These are phyloP conservation scores for Drosophila teissieri DNA, from an alignment of 1,140 invertebrate genomes.

Conservation along the genomic window DNA sequence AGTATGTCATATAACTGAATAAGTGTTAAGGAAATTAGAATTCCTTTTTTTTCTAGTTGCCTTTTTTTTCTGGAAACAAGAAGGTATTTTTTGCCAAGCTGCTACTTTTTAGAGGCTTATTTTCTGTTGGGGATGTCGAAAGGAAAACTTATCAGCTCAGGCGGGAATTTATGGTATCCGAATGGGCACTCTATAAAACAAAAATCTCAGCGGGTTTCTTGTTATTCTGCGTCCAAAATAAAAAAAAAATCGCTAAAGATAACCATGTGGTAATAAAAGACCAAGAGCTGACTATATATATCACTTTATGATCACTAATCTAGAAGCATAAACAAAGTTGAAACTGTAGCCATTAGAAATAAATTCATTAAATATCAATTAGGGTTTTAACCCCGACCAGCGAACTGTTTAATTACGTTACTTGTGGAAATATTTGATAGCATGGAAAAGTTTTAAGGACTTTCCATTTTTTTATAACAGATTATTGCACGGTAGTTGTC, in stretches of 20 bases:
- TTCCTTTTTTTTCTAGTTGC: neutral
- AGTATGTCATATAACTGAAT: too few species aligned
- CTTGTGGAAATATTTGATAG: conserved; percentile 33
- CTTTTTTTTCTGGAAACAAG: neutral
- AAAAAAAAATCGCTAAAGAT: conserved; percentile 12
- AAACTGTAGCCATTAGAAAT: conserved; percentile 5
- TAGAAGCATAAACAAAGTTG: conserved; percentile 20
- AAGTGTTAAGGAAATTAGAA: too few species aligned
- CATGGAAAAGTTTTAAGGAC: conserved; percentile 15
- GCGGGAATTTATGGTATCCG: conserved; percentile 20
- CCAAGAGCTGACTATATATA: conserved; percentile 25
- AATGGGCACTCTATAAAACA: conserved; percentile 32
- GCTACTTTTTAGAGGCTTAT: conserved; percentile 39
- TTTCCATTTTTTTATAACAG: conserved; percentile 28
- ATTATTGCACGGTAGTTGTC: conserved; percentile 44
- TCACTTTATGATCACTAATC: conserved; percentile 8
- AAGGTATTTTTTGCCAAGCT: conserved; percentile 9
- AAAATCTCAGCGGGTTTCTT: conserved; percentile 32
- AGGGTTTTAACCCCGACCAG: neutral
- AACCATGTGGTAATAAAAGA: conserved; percentile 27
- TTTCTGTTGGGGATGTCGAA: conserved; percentile 24
- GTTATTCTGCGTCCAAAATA: conserved; percentile 10
- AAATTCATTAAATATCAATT: conserved; percentile 46
- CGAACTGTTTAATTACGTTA: conserved; percentile 18
- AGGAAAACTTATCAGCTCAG: conserved; percentile 22